A percentile compares a stretch with the other conserved stretches of the same genome.
Conservation (phyloP, 2,888 invertebrate genomes). For the Cryptocephalus moraei region DNA sequence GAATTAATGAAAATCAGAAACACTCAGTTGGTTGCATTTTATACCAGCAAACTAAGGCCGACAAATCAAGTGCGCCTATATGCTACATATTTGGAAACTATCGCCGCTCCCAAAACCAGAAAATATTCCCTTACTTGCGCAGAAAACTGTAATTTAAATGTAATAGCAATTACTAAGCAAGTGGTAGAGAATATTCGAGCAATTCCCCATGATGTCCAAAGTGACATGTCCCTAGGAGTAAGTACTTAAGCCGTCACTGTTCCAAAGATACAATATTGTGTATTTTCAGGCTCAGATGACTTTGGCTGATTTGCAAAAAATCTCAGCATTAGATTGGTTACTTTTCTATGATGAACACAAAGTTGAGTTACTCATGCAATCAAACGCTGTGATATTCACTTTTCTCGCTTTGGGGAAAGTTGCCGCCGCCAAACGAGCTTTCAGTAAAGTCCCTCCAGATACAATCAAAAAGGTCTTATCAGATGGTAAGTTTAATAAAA, state of each 20-base stretch:
- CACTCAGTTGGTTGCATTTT: slow-evolving; percentile 73
- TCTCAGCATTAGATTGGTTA: slow-evolving; percentile 79
- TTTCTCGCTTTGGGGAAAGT: slow-evolving; percentile 75
- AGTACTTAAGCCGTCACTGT: neutral
- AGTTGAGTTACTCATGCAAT: slow-evolving; percentile 72
- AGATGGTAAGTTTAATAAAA: slow-evolving; percentile 9
- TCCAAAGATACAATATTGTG: neutral
- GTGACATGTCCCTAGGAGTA: slow-evolving; percentile 30
- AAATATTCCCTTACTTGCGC: slow-evolving; percentile 60
- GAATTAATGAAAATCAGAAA: slow-evolving; percentile 64
- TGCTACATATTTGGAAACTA: slow-evolving; percentile 57
- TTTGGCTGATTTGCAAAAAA: slow-evolving; percentile 59
- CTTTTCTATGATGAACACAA: slow-evolving; percentile 68
- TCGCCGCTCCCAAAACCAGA: slow-evolving; percentile 56
- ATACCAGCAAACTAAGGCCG: slow-evolving; percentile 67
- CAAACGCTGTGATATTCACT: slow-evolving; percentile 79
- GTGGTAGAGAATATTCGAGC: slow-evolving; percentile 70
- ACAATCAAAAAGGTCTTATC: slow-evolving; percentile 48
- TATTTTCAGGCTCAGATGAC: slow-evolving; percentile 40
- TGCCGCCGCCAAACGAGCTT: slow-evolving; percentile 69
- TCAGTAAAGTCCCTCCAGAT: slow-evolving; percentile 60
- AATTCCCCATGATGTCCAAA: slow-evolving; percentile 32
- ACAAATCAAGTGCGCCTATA: slow-evolving; percentile 49
- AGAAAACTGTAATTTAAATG: slow-evolving; percentile 64
- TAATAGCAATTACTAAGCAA: slow-evolving; percentile 72